These are phyloP conservation scores for Volucella inflata DNA, from an alignment of 2,888 invertebrate genomes.

Conservation along the genomic window DNA sequence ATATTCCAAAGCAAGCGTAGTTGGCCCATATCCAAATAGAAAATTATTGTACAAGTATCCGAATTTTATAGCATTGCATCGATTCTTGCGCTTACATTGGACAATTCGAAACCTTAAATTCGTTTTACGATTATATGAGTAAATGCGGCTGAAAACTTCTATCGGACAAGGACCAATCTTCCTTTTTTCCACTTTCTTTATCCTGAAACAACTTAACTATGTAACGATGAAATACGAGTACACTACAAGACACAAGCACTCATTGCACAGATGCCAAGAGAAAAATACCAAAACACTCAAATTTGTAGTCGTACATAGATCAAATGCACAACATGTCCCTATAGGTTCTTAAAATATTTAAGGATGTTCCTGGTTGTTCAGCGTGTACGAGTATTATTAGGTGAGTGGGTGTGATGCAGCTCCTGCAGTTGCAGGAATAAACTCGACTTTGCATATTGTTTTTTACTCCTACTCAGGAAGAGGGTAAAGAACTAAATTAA, in stretches of 20 bases:
- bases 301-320: conserved; percentile 14
- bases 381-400: conserved; percentile 27
- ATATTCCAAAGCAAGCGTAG: background rate
- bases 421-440: conserved; percentile 1
- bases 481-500: conserved; percentile 67
- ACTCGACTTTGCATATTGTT: conserved; percentile 67
- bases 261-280: background rate
- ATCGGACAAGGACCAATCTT: conserved; percentile 1
- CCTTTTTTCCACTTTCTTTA: conserved; percentile 4
- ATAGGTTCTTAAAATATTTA: conserved; percentile 67
- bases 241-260: conserved; percentile 3
- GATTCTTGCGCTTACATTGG: background rate
- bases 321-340: conserved; percentile 60
- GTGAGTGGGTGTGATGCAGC: background rate
- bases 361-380: conserved; percentile 37
- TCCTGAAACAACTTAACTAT: background rate
- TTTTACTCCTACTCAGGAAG: conserved; percentile 51
- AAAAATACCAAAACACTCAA: conserved; percentile 24
- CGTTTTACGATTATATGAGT: conserved; percentile 1
- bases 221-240: conserved; percentile 49
- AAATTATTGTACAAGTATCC: conserved; percentile 37
- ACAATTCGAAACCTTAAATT: conserved; percentile 43
- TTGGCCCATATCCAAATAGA: conserved; percentile 38
- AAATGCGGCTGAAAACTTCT: conserved; percentile 27
- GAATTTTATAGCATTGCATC: conserved; percentile 36